Conservation (phyloP, 2,888 invertebrate species). For the Aphidoletes aphidimyza region DNA sequence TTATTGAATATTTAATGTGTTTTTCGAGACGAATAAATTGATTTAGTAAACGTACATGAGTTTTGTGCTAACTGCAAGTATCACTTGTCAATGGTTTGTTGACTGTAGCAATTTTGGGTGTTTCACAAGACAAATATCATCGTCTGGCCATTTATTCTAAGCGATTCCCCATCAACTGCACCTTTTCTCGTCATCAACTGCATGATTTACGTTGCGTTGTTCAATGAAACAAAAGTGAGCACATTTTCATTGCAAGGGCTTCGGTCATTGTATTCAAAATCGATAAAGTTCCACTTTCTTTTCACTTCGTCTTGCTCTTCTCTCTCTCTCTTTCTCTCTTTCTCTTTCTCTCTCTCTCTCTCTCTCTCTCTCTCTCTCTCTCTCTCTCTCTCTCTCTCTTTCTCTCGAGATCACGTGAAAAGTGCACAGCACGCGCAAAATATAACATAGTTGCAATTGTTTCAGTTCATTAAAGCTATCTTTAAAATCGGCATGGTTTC, state of each 20-base stretch:
- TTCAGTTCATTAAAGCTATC: too few species aligned
- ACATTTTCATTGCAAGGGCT: conserved; percentile 23
- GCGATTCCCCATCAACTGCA: background rate
- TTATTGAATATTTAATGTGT: background rate
- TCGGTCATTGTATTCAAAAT: conserved; percentile 4
- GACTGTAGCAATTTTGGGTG: background rate
- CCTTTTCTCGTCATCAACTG: background rate
- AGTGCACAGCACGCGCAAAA: too few species aligned
- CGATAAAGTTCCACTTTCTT: conserved; percentile 36
- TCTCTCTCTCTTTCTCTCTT: background rate
- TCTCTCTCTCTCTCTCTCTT: too few species aligned
- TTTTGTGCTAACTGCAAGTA: background rate
- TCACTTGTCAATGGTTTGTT: background rate
- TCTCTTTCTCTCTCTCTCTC: too few species aligned
- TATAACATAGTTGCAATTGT: too few species aligned
- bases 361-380: too few species aligned
- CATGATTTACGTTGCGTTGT: background rate
- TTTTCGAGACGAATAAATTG: background rate
- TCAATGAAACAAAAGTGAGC: conserved; percentile 3
- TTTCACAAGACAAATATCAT: background rate
- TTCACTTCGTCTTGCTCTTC: background rate
- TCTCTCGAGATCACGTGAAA: too few species aligned
- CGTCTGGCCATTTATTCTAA: background rate
- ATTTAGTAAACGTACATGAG: background rate
- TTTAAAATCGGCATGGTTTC: background rate